Evolutionary conservation across 2,888 invertebrate genomes (phyloP).

Genomic region (Lasioglossum pauxillum): DNA sequence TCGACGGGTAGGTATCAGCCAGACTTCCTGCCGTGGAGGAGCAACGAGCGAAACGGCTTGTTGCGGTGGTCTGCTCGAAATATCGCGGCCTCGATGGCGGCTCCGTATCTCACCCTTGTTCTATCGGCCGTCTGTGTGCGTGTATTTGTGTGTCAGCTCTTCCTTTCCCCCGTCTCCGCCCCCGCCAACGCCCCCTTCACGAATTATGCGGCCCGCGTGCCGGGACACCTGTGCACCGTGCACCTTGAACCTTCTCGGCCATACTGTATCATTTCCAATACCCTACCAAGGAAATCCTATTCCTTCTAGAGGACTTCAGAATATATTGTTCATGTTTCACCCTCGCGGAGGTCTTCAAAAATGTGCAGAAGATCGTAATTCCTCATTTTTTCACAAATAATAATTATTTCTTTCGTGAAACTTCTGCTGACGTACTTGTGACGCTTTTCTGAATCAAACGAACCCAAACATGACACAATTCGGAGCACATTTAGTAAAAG

Average conservation of each 20-base stretch:
- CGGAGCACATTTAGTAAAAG: neutral
- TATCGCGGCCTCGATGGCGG: conserved; percentile 65
- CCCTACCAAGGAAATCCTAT: neutral
- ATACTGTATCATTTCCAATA: conserved; percentile 33
- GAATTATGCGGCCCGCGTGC: conserved; percentile 57
- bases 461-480: neutral
- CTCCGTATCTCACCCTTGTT: conserved; percentile 53
- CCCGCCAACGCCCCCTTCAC: conserved; percentile 60
- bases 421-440: neutral
- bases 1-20: conserved; percentile 60
- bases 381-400: no score
- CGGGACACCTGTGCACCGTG: conserved; percentile 59
- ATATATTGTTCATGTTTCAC: neutral
- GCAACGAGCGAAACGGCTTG: conserved; percentile 50
- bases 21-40: conserved; percentile 59
- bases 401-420: neutral
- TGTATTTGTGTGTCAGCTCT: conserved; percentile 20
- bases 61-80: conserved; percentile 41
- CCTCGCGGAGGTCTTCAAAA: neutral
- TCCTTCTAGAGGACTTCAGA: neutral
- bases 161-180: conserved; percentile 61
- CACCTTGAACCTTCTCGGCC: conserved; percentile 22
- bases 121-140: conserved; percentile 28
- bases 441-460: neutral
- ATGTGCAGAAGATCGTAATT: neutral